Evolutionary conservation across 2,113 vertebrate species (phyloP).

Genomic region (Merops nubicus): DNA sequence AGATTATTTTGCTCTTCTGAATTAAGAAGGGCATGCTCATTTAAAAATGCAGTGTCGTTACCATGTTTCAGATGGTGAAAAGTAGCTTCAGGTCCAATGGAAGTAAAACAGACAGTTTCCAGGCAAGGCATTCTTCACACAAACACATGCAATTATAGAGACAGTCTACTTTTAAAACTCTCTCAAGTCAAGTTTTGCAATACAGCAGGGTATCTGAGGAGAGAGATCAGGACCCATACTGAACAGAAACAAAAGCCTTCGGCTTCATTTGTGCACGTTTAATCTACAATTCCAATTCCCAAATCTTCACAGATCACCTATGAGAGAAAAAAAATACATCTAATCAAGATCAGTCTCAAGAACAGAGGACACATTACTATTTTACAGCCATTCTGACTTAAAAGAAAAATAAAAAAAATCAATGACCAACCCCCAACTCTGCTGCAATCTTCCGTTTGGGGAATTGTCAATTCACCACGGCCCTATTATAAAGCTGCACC

Average conservation of each 20-base stretch:
- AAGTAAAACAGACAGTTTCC: background rate
- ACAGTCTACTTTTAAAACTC: slow-evolving; percentile 55
- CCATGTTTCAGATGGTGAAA: background rate
- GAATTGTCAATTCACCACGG: background rate
- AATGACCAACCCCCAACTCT: background rate
- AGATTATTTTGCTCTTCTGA: background rate
- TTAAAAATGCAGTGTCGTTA: background rate
- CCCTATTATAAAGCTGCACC: background rate
- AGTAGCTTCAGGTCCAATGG: background rate
- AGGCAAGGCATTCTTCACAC: slow-evolving; percentile 55
- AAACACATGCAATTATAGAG: slow-evolving; percentile 60
- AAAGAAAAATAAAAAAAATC: background rate
- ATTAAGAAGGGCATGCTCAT: background rate
- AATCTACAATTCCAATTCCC: slow-evolving; percentile 38
- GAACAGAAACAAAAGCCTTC: slow-evolving; percentile 25
- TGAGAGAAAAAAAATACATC: slow-evolving; percentile 6
- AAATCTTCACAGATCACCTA: slow-evolving; percentile 61
- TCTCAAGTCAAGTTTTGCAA: slow-evolving; percentile 32
- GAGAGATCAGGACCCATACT: slow-evolving; percentile 30
- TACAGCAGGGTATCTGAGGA: slow-evolving; percentile 43
- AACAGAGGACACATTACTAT: background rate
- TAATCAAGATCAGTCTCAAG: background rate
- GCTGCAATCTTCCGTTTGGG: background rate
- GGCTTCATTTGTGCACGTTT: slow-evolving; percentile 38
- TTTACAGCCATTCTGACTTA: background rate